Conservation (phyloP, 1,140 invertebrate genomes). For the Atta cephalotes region DNA sequence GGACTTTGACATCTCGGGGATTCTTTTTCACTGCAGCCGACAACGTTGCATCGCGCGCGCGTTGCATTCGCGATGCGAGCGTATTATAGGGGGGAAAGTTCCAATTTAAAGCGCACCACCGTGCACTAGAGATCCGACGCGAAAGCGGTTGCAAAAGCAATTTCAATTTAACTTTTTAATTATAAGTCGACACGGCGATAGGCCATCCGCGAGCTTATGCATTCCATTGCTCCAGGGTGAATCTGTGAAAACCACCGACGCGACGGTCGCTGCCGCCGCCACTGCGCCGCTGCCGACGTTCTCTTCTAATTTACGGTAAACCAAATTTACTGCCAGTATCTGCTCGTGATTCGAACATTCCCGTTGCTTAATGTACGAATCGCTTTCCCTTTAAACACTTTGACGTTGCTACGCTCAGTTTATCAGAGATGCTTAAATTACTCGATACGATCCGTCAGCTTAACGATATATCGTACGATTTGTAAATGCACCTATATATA, state of each 20-base stretch:
- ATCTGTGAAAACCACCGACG: slow-evolving; percentile 42
- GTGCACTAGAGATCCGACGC: slow-evolving; percentile 58
- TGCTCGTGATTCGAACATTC: slow-evolving; percentile 64
- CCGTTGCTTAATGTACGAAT: slow-evolving; percentile 29
- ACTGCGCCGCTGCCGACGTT: slow-evolving; percentile 12
- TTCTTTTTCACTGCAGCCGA: slow-evolving; percentile 22
- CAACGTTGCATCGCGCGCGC: slow-evolving; percentile 17
- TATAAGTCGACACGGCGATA: slow-evolving; percentile 72
- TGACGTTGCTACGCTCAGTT: slow-evolving; percentile 1
- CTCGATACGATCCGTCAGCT: not conserved
- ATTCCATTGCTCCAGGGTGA: slow-evolving; percentile 60
- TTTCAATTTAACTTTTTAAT: slow-evolving; percentile 77
- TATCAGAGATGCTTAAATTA: slow-evolving; percentile 36
- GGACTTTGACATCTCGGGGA: slow-evolving; percentile 22
- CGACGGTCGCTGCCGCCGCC: not conserved
- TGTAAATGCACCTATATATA: not conserved
- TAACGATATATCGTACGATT: not conserved
- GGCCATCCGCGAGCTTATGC: slow-evolving; percentile 59
- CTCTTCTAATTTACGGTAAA: slow-evolving; percentile 72
- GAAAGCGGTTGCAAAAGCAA: slow-evolving; percentile 63
- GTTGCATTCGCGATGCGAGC: slow-evolving; percentile 8
- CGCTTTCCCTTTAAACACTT: slow-evolving; percentile 42
- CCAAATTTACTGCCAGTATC: slow-evolving; percentile 72
- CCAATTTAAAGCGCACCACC: slow-evolving; percentile 64
- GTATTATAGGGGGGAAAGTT: slow-evolving; percentile 59